Evolutionary conservation across 2,888 invertebrate species (phyloP).

Genomic region (Scrobipalpa atriplicella): DNA sequence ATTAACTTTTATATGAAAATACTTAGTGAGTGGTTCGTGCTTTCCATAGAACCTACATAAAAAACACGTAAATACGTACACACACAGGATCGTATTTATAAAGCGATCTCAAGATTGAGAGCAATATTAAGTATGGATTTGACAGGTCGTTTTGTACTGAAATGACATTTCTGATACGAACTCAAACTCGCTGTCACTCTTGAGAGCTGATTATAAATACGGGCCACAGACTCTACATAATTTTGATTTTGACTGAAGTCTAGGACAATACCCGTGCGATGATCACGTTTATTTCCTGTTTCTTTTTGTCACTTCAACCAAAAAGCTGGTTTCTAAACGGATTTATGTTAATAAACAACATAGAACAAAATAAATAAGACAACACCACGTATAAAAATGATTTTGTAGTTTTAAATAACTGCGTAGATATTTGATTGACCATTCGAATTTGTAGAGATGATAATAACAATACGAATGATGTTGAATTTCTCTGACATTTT

Average conservation of each 20-base stretch:
- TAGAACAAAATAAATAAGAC: neutral
- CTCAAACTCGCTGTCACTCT: no score
- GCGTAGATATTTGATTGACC: slow-evolving; percentile 5
- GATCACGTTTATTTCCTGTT: neutral
- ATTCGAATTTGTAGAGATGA: neutral
- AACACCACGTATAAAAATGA: neutral
- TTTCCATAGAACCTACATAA: no score
- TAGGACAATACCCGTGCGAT: neutral
- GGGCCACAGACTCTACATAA: neutral
- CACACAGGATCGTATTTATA: no score
- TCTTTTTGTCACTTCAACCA: neutral
- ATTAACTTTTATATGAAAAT: no score
- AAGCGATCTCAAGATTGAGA: no score
- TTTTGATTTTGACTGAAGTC: neutral
- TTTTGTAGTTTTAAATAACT: neutral
- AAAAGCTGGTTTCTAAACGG: slow-evolving; percentile 1
- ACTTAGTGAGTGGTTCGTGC: no score
- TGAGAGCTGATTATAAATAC: no score
- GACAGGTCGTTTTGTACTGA: no score
- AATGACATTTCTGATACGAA: no score
- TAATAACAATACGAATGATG: neutral
- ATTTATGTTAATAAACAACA: neutral
- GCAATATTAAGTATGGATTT: no score
- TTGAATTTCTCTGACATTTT: slow-evolving; percentile 22
- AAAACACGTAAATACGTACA: no score